Evolutionary conservation across 2,113 vertebrate genomes (phyloP).

Genomic region (Prunella fulvescens): DNA sequence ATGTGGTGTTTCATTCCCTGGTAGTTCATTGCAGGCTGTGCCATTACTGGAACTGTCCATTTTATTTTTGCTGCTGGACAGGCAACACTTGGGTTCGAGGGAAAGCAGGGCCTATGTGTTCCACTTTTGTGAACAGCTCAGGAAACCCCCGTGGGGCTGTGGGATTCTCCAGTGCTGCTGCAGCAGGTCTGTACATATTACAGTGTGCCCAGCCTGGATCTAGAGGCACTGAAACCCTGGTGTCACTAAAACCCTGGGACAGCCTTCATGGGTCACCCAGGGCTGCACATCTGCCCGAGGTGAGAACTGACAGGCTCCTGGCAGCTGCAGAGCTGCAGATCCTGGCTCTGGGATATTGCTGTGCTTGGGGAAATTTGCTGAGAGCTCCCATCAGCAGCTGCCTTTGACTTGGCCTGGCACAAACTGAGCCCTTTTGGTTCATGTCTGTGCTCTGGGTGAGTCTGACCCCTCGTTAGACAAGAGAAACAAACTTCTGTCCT

Average conservation of each 20-base stretch:
- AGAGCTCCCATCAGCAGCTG: background rate
- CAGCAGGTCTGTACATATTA: background rate
- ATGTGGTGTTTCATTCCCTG: background rate
- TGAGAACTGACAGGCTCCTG: background rate
- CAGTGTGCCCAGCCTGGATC: background rate
- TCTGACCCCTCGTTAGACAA: background rate
- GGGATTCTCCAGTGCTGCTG: background rate
- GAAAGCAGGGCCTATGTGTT: accelerated
- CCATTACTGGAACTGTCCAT: background rate
- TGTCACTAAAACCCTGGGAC: background rate
- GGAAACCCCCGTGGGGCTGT: accelerated
- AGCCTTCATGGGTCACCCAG: background rate
- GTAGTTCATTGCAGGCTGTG: background rate
- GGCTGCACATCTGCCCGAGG: no score
- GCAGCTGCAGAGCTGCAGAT: accelerated
- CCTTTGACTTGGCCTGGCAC: background rate
- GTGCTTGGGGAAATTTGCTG: background rate
- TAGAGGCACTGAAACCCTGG: background rate
- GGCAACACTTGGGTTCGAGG: background rate
- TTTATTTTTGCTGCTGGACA: background rate
- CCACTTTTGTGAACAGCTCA: background rate
- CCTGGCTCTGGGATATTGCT: background rate
- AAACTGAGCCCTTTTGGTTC: background rate
- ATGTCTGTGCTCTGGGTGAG: background rate
- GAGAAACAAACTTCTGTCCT: background rate